phyloP scores from a whole-genome alignment of 1,140 invertebrate genomes.

The Trichonephila clavipes region DNA sequence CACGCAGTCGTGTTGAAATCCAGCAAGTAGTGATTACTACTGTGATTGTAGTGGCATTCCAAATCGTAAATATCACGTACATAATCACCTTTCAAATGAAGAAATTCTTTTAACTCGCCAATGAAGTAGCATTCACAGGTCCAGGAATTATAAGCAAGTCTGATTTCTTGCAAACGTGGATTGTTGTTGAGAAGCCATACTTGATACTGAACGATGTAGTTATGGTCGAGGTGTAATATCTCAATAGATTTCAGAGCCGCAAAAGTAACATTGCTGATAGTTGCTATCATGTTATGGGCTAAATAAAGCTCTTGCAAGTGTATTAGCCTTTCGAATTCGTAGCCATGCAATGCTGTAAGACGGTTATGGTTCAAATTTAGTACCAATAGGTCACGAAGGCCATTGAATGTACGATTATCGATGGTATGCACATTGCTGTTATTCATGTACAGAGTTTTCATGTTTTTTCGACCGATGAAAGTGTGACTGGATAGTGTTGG shows the following conservation, averaged over 20 bases:
- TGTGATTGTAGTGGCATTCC: slow-evolving; percentile 77
- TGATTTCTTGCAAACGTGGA: slow-evolving; percentile 80
- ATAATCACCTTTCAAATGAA: slow-evolving; percentile 79
- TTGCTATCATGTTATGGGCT: slow-evolving; percentile 90
- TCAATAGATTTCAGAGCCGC: slow-evolving; percentile 88
- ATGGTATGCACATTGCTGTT: slow-evolving; percentile 91
- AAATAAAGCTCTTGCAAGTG: slow-evolving; percentile 90
- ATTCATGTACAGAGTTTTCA: slow-evolving; percentile 92
- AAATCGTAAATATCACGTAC: slow-evolving; percentile 78
- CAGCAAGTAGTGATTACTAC: slow-evolving; percentile 54
- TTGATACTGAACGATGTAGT: slow-evolving; percentile 88
- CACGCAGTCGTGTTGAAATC: slow-evolving; percentile 76
- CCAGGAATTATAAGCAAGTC: slow-evolving; percentile 81
- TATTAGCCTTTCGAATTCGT: slow-evolving; percentile 89
- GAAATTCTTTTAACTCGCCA: slow-evolving; percentile 79
- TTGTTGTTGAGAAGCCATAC: slow-evolving; percentile 81
- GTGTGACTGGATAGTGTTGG: slow-evolving; percentile 92
- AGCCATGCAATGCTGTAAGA: slow-evolving; percentile 89
- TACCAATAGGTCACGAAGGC: slow-evolving; percentile 87
- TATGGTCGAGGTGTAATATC: slow-evolving; percentile 91
- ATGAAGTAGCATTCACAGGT: slow-evolving; percentile 82
- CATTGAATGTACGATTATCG: slow-evolving; percentile 94
- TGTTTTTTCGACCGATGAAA: slow-evolving; percentile 93
- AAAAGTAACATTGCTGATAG: slow-evolving; percentile 91
- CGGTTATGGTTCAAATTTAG: slow-evolving; percentile 89